phyloP scores from a whole-genome alignment of 1,140 invertebrate species.

The Drosophila lini region DNA sequence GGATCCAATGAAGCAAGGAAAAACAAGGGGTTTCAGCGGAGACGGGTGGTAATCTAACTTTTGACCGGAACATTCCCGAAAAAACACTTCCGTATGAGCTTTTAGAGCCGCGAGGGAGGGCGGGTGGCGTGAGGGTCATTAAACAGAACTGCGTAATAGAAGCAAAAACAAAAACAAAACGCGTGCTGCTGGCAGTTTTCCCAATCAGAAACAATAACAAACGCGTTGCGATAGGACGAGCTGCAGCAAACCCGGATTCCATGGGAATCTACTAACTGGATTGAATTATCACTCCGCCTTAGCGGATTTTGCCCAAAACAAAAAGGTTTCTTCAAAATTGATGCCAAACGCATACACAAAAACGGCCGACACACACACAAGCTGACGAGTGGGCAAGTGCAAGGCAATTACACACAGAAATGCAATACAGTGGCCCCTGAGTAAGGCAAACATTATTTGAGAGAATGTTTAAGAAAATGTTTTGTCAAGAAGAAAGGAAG shows the following conservation, averaged over 20 bases:
- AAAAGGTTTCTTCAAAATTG: conserved; percentile 32
- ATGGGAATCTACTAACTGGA: background rate
- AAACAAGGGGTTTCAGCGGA: background rate
- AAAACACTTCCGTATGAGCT: conserved; percentile 8
- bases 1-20: background rate
- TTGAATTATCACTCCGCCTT: background rate
- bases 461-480: too few species aligned
- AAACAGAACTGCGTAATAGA: conserved; percentile 62
- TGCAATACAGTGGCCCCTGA: conserved; percentile 23
- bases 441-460: too few species aligned
- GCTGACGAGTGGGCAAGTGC: conserved; percentile 24
- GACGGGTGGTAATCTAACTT: background rate
- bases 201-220: conserved; percentile 40
- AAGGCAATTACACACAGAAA: conserved; percentile 43
- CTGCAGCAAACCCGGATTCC: background rate
- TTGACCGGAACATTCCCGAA: conserved; percentile 22
- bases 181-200: conserved; percentile 6
- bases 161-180: conserved; percentile 23
- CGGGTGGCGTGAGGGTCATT: background rate
- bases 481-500: too few species aligned
- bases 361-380: conserved; percentile 9
- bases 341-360: conserved; percentile 32
- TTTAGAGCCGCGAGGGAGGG: background rate
- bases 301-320: conserved; percentile 14
- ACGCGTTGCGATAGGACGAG: conserved; percentile 27